phyloP scores from a whole-genome alignment of 1,140 invertebrate genomes.

The Diorhabda elongata region DNA sequence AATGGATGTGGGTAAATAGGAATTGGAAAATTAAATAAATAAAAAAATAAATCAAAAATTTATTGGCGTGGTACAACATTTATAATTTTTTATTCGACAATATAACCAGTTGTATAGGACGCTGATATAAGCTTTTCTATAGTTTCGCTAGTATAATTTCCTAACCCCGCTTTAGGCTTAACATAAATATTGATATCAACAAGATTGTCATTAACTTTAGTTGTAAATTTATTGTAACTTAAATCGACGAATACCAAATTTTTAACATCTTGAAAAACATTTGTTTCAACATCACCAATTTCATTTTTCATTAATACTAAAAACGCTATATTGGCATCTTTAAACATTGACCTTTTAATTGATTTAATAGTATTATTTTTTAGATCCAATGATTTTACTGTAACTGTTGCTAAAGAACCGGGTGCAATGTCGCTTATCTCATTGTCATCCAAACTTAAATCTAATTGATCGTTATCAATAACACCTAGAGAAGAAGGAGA shows the following conservation, averaged over 20 bases:
- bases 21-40: no score
- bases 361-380: not conserved
- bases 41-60: no score
- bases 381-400: not conserved
- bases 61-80: no score
- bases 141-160: not conserved
- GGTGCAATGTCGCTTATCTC: not conserved
- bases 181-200: not conserved
- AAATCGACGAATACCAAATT: not conserved
- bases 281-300: not conserved
- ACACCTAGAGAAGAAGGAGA: not conserved
- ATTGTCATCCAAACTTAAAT: not conserved
- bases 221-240: not conserved
- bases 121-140: not conserved
- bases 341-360: constrained; percentile 4
- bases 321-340: not conserved
- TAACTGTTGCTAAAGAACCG: not conserved
- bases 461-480: not conserved
- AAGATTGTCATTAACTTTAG: not conserved
- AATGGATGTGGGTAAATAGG: no score
- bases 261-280: not conserved
- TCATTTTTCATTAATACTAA: not conserved
- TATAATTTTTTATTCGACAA: no score
- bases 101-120: not conserved
- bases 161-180: not conserved